Evolutionary conservation across 2,797 vertebrate species (phyloP), one percentile per base, ranked within the genome.

Genomic region (Epinephelus coioides): DNA sequence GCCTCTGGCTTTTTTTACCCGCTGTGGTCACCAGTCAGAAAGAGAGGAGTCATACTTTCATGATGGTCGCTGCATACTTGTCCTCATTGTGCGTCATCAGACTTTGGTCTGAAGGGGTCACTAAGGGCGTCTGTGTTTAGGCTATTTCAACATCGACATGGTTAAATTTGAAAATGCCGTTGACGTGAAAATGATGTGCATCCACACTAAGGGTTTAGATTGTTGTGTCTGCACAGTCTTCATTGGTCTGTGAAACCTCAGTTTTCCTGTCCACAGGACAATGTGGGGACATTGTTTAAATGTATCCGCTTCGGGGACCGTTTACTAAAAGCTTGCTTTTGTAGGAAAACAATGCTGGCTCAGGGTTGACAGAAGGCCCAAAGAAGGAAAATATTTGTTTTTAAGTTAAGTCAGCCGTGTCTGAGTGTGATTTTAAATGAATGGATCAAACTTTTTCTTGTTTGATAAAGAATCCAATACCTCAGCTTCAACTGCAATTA

Each of bases 21-120:
- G 25, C 25, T 21, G 34, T 38, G 43, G 64, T 47, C 61, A 60
- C 25, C 49, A 56, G 74, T 56, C 14, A 75, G 49, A 43, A 68
- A 61, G 55, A 73, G 61, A 53, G 66, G 25, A 79, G 56, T 78
- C 69, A 53, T 49, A 62, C 60, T 53, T 69, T 40, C 46, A 49
- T 10, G 51, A 70, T 72, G 27, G 66, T 38, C 27, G 2, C 12
- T 18, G 46, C n/a, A 30, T 49, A 46, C 40, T 40, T 44, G 0
- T 70, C 63, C 49, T 68, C 2, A 6, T 27, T 60, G 25, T 53
- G 27, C 30, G 15, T 69, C 66, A 63, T 60, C 47, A 70, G 15
- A 30, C 46, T 30, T 69, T 38, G 2, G 11, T 60, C 43, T 47
- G 34, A 46, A 51, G 51, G 47, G 51, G 25, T 67, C 50, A 57